These are phyloP conservation scores for Octodon degus DNA, from an alignment of 2,113 vertebrate species.

Conservation along the genomic window DNA sequence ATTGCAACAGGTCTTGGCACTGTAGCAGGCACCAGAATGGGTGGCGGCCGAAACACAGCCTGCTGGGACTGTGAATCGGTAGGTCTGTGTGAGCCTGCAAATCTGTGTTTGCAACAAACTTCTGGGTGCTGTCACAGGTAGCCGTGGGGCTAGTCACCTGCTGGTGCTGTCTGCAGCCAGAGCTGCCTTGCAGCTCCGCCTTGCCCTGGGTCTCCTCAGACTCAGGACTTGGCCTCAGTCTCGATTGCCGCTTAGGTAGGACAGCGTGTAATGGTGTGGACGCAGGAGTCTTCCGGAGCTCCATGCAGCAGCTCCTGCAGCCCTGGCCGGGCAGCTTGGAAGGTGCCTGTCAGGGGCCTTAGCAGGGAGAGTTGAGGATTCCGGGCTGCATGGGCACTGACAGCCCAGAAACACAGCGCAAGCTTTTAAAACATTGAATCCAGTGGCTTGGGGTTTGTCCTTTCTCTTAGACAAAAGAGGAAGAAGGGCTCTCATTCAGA, in stretches of 20 bases:
- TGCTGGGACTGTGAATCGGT: neutral
- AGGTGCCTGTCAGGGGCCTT: neutral
- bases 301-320: fast-evolving
- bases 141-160: fast-evolving
- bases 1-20: neutral
- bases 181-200: neutral
- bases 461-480: neutral
- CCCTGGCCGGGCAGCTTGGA: fast-evolving
- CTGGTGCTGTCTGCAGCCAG: neutral
- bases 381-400: neutral
- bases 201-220: neutral
- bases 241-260: too few species aligned
- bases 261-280: neutral
- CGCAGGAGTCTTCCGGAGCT: neutral
- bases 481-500: neutral
- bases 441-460: neutral
- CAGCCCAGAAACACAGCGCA: neutral
- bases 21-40: too few species aligned
- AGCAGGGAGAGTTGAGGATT: too few species aligned
- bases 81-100: neutral
- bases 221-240: neutral
- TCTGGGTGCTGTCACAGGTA: neutral
- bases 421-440: neutral
- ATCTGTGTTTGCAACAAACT: neutral
- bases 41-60: neutral